Base-by-base conservation (phyloP, 1,140 invertebrate species). In the Drosophila sp. region DNA sequence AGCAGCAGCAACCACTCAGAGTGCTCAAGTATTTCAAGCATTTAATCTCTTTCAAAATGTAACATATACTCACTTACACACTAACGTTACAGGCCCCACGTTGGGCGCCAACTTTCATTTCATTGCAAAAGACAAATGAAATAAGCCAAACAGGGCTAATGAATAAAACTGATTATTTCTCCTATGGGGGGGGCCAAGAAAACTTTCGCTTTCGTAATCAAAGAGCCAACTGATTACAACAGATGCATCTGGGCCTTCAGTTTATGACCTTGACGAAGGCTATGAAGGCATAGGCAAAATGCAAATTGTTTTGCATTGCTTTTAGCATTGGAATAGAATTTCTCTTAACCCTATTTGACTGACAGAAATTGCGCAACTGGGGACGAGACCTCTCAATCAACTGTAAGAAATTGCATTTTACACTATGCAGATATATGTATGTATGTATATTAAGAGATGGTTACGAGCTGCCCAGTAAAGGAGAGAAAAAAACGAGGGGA, bases 1-100 rank as follows among this genome's bases (percentile, higher is more conserved):
- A 47, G n/a, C 23, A 10, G 30, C 23, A 38, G 35, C 23, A 29
- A 44, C 27, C 10, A 44, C 25, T 38, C n/a, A 30, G 38, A 44
- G 11, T 6, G 25, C 10, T 27, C 44, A 50, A 58, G 55, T 30
- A 60, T 60, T 35, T 54, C 10, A 55, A 60, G 41, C 29, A 54
- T 71, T 58, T 60, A 66, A 40, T 55, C 33, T 38, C 35, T 44
- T 67, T 67, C 65, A 60, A 67, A 58, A 60, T 67, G 65, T 60
- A 60, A 58, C 40, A 30, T 38, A 65, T 33, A 56, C 44, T 25
- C 50, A 38, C 57, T 25, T 50, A 27, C 27, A 27, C 27, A 27
- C 25, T 50, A 27, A 50, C 44, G 44, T 50, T 50, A 4, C 10
- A 10, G 7, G 29, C 23, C n/a, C 10, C 35, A 47, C 23, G 29